Conservation (phyloP, 2,888 invertebrate species). For the Conistra vaccinii region DNA sequence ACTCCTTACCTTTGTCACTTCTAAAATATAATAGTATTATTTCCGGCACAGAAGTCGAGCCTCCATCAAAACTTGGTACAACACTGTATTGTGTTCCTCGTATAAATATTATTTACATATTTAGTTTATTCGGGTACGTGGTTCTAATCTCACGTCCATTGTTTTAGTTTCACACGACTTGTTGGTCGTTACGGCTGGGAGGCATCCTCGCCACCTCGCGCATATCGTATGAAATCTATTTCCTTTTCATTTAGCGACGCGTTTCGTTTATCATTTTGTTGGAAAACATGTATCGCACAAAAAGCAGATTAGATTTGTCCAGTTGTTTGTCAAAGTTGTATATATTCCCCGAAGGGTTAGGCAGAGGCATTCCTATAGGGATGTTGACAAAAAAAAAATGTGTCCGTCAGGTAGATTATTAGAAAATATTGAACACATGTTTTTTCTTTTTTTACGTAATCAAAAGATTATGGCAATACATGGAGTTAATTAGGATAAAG, state of each 20-base stretch:
- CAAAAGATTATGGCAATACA: too few species aligned
- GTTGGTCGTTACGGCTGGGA: slow-evolving; percentile 63
- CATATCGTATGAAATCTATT: slow-evolving; percentile 72
- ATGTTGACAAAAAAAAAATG: too few species aligned
- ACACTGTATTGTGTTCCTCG: slow-evolving; percentile 52
- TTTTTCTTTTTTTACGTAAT: too few species aligned
- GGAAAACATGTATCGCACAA: slow-evolving; percentile 22
- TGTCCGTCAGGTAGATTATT: too few species aligned
- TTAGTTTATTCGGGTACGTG: slow-evolving; percentile 59
- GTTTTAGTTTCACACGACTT: slow-evolving; percentile 72
- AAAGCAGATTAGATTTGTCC: slow-evolving; percentile 20
- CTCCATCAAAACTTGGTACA: slow-evolving; percentile 54
- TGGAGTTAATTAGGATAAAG: too few species aligned
- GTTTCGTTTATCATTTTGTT: slow-evolving; percentile 31
- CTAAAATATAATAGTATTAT: slow-evolving; percentile 36
- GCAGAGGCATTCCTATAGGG: not conserved
- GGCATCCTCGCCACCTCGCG: slow-evolving; percentile 69
- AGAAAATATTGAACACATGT: too few species aligned
- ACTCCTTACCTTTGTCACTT: slow-evolving; percentile 32
- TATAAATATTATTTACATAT: slow-evolving; percentile 64
- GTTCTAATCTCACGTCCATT: slow-evolving; percentile 67
- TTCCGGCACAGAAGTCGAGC: slow-evolving; percentile 46
- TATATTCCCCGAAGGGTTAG: not conserved
- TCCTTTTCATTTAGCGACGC: slow-evolving; percentile 67
- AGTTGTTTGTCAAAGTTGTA: not conserved